Evolutionary conservation across 1,140 invertebrate species (phyloP).

Genomic region (Formica exsecta): DNA sequence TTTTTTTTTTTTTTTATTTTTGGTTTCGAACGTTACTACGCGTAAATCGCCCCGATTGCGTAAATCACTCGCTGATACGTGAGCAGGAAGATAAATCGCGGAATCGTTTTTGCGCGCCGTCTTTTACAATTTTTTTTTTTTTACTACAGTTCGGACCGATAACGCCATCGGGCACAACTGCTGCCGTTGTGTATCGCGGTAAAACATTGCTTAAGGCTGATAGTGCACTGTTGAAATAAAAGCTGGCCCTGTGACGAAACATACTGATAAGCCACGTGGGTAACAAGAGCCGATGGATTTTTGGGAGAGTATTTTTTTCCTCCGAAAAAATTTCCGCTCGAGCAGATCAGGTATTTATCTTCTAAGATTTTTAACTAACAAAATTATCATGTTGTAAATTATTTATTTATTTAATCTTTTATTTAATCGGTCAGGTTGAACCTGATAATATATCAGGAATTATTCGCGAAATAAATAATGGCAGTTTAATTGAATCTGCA

Average conservation of each 20-base stretch:
- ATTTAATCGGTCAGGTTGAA: neutral
- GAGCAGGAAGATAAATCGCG: constrained; percentile 44
- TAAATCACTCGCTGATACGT: constrained; percentile 43
- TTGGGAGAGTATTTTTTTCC: neutral
- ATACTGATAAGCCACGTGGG: constrained; percentile 45
- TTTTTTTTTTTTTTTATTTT: neutral
- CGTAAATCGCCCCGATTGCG: constrained; percentile 12
- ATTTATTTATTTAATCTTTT: neutral
- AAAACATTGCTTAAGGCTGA: constrained; percentile 52
- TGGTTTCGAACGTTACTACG: neutral
- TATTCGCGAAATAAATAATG: neutral
- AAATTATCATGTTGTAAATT: neutral
- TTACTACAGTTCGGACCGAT: constrained; percentile 17
- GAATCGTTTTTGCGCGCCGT: constrained; percentile 29
- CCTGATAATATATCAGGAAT: neutral
- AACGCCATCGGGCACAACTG: constrained; percentile 9
- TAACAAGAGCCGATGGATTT: neutral
- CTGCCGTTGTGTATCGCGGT: constrained; percentile 1
- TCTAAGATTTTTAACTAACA: neutral
- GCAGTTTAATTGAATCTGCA: neutral
- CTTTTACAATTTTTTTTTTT: constrained; percentile 48
- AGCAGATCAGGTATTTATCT: neutral
- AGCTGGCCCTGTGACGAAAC: constrained; percentile 60
- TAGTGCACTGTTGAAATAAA: constrained; percentile 37
- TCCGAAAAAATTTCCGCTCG: neutral